phyloP scores from a whole-genome alignment of 1,140 invertebrate genomes.

The Charaxes varanes region DNA sequence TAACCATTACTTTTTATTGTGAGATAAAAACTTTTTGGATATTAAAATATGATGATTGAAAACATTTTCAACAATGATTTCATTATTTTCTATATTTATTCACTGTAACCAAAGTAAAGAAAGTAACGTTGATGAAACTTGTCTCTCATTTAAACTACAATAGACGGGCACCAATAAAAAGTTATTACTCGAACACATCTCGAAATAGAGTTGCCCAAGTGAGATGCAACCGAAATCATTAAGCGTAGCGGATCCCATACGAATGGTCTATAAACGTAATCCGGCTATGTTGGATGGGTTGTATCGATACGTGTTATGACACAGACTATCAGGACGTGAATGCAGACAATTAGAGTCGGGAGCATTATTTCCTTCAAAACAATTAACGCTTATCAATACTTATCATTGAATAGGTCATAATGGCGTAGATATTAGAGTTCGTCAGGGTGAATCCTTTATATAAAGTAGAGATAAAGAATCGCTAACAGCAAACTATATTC shows the following conservation, averaged over 20 bases:
- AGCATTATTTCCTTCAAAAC: conserved; percentile 1
- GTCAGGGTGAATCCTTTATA: neutral
- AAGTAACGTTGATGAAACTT: conserved; percentile 17
- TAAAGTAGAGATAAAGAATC: conserved; percentile 8
- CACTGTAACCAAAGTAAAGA: conserved; percentile 1
- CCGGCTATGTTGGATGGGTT: conserved; percentile 53
- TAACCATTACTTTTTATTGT: no score
- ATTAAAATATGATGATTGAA: no score
- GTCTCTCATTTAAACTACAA: conserved; percentile 26
- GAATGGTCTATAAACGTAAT: conserved; percentile 61
- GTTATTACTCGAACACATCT: conserved; percentile 38
- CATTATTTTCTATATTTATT: neutral
- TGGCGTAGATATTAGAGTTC: neutral
- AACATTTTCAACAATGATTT: neutral
- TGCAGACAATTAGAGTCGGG: conserved; percentile 9
- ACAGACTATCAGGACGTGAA: conserved; percentile 17
- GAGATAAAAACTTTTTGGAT: no score
- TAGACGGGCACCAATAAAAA: conserved; percentile 29
- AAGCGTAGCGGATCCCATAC: conserved; percentile 55
- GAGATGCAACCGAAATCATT: conserved; percentile 48
- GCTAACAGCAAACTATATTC: conserved; percentile 16
- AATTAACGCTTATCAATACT: neutral
- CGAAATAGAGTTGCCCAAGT: conserved; percentile 46
- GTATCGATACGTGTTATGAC: conserved; percentile 32
- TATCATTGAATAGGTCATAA: neutral